Evolutionary conservation across 2,888 invertebrate species (phyloP), one percentile per base, ranked within the genome.

Genomic region (Aspidiotus rigidus): DNA sequence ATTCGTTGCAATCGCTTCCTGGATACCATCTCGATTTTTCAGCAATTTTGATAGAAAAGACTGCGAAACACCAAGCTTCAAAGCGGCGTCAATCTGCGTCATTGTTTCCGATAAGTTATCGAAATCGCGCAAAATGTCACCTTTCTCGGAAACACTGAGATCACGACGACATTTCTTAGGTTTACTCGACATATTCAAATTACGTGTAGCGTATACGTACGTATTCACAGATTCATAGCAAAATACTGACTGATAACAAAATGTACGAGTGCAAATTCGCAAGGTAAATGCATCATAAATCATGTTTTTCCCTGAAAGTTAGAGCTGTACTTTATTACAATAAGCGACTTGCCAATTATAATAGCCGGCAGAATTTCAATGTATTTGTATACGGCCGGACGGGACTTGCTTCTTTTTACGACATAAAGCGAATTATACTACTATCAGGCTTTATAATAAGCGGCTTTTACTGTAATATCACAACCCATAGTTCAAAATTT

Each of bases 1-100:
- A 49, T 49, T 49, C 49, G 49, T 49, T 49, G 49, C 49, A 49
- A 49, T 49, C 49, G 49, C 49, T 49, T 49, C 49, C 49, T 49
- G 49, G 49, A 49, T 49, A 49, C 49, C 11, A 49, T 49, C 49
- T 49, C 49, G 49, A 49, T 49, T 49, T 49, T 49, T 49, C 11
- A 49, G 49, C 49, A 49, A 49, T 49, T 49, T 49, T 49, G 49
- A 49, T 49, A 49, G 11, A 49, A 49, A 49, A 49, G 49, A 49
- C 49, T 49, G 49, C 49, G 49, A 49, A 49, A 49, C 49, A 49
- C 49, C 11, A 49, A 49, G 49, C 49, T 49, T 49, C 9, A 11
- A 49, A 49, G 49, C 49, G 49, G 49, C 49, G 49, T 49, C 49
- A 49, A 49, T 49, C 49, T 49, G n/a, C 49, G 49, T 49, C 49